Base-by-base conservation (phyloP, 2,888 invertebrate species). In the Protophormia terraenovae region DNA sequence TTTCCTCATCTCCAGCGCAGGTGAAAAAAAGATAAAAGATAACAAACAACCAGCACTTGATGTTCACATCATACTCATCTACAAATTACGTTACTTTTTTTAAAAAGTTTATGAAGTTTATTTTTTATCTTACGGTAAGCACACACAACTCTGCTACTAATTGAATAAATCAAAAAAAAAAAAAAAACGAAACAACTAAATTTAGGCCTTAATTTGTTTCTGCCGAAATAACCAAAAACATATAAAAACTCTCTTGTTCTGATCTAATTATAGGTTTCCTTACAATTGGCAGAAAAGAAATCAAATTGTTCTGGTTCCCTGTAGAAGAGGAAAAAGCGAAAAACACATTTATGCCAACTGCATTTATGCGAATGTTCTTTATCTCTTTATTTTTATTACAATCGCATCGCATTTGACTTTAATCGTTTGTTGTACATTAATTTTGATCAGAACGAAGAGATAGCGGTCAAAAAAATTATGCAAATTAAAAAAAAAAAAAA, bases 21-120 rank as follows among this genome's bases (percentile, higher is more conserved):
- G 78, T 83, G 81, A 81, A 86, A 64, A 64, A 75, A 60, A 84
- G 81, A 86, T 81, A 82, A 84, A 77, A 67, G 79, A 84, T 75
- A 80, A 80, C 69, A 80, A 80, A 80, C 69, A 80, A 24, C 16
- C 6, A 71, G 35, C 80, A 80, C 84, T 84, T 76, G 79, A 83
- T 64, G 53, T 84, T 76, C 66, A 76, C 58, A 27, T 27, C 7
- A 22, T 50, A 10, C 16, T 69, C 64, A 69, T 75, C 81, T 22
- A 79, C 78, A 85, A 85, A 85, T 82, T 82, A 78, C 78, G 78
- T 64, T 78, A 78, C 38, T 62, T 69, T 82, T 41, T 41, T 41
- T 41, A 4, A 1, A 14, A 1, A 47, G 8, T 58, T 64, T 62
- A 29, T 80, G 50, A 47, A 32, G 67, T 45, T 72, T 24, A 19